Conservation (phyloP, 2,113 vertebrate genomes). For the Microtus montanus region DNA sequence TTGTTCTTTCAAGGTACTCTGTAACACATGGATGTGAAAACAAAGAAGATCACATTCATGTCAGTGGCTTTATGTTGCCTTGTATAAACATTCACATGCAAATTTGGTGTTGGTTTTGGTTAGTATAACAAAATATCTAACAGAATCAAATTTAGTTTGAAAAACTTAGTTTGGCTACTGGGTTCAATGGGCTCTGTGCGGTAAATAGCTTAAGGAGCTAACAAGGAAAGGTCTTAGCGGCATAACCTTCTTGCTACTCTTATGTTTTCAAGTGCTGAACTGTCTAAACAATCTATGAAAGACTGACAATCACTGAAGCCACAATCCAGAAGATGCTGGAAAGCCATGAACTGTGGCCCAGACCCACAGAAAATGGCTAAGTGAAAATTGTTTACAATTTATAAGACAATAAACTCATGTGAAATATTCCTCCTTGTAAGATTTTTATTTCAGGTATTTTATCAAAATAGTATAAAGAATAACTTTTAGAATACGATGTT, state of each 20-base stretch:
- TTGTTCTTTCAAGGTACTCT: background rate
- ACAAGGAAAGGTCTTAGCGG: background rate
- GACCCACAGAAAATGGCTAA: background rate
- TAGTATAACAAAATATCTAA: background rate
- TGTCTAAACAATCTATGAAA: conserved; percentile 5
- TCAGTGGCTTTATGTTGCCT: background rate
- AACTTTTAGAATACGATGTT: background rate
- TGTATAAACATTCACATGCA: background rate
- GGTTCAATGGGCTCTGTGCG: too few relatives aligned
- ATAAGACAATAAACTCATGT: background rate
- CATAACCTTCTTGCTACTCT: background rate
- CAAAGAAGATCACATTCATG: background rate
- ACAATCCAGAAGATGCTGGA: background rate
- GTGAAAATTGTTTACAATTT: too few relatives aligned
- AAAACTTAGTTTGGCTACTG: background rate
- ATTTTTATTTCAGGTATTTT: background rate
- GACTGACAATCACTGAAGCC: background rate
- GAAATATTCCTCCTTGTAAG: background rate
- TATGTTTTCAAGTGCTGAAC: background rate
- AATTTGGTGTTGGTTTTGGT: background rate
- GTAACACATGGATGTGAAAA: background rate
- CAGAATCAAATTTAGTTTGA: background rate
- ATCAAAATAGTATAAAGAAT: too few relatives aligned
- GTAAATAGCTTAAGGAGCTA: background rate
- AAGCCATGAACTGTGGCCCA: background rate